Evolutionary conservation across 2,888 invertebrate species (phyloP), one percentile per base, ranked within the genome.

Genomic region (Spicauda simplicius): DNA sequence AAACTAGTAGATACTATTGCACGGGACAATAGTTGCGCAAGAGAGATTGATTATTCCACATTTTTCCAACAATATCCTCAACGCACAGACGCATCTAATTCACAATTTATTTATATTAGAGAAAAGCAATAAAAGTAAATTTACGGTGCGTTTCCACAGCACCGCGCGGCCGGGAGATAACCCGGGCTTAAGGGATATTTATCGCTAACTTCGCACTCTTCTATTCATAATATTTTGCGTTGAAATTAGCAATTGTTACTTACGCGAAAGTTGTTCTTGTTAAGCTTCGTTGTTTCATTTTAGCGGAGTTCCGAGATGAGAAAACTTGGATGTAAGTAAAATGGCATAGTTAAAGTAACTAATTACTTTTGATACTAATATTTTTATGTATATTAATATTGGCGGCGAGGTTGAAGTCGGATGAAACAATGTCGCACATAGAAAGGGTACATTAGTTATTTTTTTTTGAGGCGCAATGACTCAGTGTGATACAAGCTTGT

Each of bases 71-170:
- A 50, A 50, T 50, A 50, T n/a, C 16, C 5, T 50, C 18, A 18
- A 50, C 50, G 50, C 18, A 50, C 50, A 50, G 50, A 50, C 50
- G 7, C 18, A 50, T 18, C 18, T 50, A n/a, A 50, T 18, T 50
- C 10, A 8, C 10, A 18, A 18, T 50, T 50, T 50, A 50, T 10
- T 50, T 18, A 50, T 50, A 50, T 50, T 50, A 50, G 11, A 68
- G 64, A 59, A 59, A 68, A 68, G 70, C 67, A 68, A 70, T 70
- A 68, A 67, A 68, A 70, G 64, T 48, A 61, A 70, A 70, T 70
- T 70, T 70, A 70, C 64, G 61, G 57, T 58, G 60, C 70, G 59
- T 68, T 62, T 58, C 62, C 58, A 71, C 69, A 70, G 61, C 66
- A 67, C 66, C 58, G 57, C 65, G 19, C 52, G 2, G 25, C 25